Percentiles rank a stretch among this genome's conserved stretches.
These are phyloP conservation scores for Motacilla tschutschensis DNA, from an alignment of 2,113 vertebrate species.

Conservation along the genomic window DNA sequence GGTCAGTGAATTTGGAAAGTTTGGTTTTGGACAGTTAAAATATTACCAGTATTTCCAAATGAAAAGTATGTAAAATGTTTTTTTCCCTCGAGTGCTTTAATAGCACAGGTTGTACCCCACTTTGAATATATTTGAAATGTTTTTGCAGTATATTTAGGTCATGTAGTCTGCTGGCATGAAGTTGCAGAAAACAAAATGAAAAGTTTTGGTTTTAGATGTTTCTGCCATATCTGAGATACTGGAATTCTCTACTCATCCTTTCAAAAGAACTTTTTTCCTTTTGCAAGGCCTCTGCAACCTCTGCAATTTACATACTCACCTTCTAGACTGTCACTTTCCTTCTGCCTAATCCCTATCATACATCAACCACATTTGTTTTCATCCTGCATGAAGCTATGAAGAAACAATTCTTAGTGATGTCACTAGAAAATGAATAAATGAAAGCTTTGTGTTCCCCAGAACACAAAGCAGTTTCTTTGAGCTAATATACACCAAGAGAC, in stretches of 20 bases:
- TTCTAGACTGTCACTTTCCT: background rate
- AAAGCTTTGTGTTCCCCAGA: background rate
- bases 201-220: background rate
- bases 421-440: conserved; percentile 27
- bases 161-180: background rate
- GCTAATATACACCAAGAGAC: background rate
- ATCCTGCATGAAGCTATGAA: background rate
- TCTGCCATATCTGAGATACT: background rate
- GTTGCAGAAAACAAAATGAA: background rate
- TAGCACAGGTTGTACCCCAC: background rate
- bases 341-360: background rate
- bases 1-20: background rate
- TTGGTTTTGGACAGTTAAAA: background rate
- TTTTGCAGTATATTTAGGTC: background rate
- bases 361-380: conserved; percentile 13
- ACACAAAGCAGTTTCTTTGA: background rate
- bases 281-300: background rate
- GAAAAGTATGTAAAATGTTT: background rate
- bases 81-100: background rate
- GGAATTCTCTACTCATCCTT: background rate
- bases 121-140: background rate
- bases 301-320: background rate
- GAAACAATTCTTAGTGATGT: conserved; percentile 3
- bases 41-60: background rate
- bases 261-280: background rate